Conservation (phyloP, 2,888 invertebrate species). For the Oligia strigilis region DNA sequence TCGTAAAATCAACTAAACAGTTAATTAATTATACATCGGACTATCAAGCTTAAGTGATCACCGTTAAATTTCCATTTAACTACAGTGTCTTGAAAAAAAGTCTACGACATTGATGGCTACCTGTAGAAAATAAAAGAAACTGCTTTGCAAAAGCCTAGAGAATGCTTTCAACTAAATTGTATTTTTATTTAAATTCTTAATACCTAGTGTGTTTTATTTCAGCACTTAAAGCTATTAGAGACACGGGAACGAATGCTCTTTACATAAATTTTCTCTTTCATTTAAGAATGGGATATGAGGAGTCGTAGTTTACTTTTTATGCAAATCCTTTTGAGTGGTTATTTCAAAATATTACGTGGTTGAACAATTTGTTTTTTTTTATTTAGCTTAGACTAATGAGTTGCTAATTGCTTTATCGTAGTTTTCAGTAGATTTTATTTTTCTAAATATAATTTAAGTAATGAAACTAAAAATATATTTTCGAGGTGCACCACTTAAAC, state of each 20-base stretch:
- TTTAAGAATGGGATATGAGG: conserved; percentile 57
- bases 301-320: conserved; percentile 45
- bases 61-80: conserved; percentile 15
- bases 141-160: conserved; percentile 36
- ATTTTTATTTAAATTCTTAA: conserved; percentile 70
- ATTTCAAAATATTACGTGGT: conserved; percentile 43
- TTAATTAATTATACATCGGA: neutral
- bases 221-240: conserved; percentile 67
- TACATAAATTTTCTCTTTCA: conserved; percentile 65
- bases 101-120: conserved; percentile 48
- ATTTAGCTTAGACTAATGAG: conserved; percentile 9
- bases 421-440: neutral
- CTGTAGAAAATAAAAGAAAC: conserved; percentile 55
- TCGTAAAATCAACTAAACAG: conserved; percentile 12
- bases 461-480: neutral
- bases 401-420: neutral
- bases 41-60: conserved; percentile 10
- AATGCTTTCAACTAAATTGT: conserved; percentile 67
- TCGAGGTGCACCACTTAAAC: no score
- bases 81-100: conserved; percentile 23
- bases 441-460: neutral
- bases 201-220: conserved; percentile 68
- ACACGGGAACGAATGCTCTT: conserved; percentile 61
- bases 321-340: conserved; percentile 53
- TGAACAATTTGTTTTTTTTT: conserved; percentile 12